Base-by-base conservation (phyloP, 1,140 invertebrate genomes). In the Uloborus diversus region DNA sequence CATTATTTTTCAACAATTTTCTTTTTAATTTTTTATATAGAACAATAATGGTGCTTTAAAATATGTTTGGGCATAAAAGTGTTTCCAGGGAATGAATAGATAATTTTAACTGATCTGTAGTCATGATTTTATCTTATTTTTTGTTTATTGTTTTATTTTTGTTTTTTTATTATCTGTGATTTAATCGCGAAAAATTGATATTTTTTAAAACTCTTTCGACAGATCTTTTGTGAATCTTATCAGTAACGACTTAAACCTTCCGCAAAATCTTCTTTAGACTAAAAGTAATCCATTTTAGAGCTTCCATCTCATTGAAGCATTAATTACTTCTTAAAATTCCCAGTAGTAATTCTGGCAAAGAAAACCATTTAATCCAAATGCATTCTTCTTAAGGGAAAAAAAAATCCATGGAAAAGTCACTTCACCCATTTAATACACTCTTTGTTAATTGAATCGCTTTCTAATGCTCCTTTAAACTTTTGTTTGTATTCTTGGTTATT, bases 381-480 rank as follows among this genome's bases (percentile, higher is more conserved):
- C 25, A 27, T 49, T 49, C 23, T 23, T 51, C 25, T 62, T 53
- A 20, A n/a, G 7, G 25, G 5, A 25, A 62, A 62, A 61, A 73
- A 73, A 32, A 37, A 23, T 32, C 37, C 11, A 42, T 62, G n/a
- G 23, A 51, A 62, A 73, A 73, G 70, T 73, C 56, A 73, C 25
- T 49, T 17, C 25, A 27, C 57, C 57, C 51, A 62, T 62, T 73
- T 73, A 73, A 73, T 73, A 37, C 68, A n/a, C 57, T 73, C 70
- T 73, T 73, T 73, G 42, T 73, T 73, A 73, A 73, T 73, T 73
- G 70, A 73, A 73, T 73, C 57, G 33, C 56, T 23, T 57, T 62
- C 57, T 73, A 73, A 62, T 73, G 70, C 37, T 73, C 51, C 23
- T 73, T 73, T 73, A 73, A 62, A 73, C 70, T 73, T 73, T 73